Conservation (phyloP, 2,113 vertebrate species). For the Chelonoidis abingdonii region DNA sequence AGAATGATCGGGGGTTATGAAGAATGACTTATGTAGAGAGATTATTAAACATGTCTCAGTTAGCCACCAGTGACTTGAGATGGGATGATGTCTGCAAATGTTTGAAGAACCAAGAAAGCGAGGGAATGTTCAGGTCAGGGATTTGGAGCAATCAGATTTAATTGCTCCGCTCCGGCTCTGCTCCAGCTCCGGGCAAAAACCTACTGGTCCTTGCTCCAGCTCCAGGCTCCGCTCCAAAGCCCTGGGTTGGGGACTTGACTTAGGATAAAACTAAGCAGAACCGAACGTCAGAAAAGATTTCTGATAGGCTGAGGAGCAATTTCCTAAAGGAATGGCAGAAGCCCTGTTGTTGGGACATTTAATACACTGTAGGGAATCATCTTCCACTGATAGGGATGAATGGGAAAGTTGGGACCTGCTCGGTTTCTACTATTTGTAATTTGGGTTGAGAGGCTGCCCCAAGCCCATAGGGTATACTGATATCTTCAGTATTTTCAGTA, state of each 20-base stretch:
- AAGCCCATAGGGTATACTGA: background rate
- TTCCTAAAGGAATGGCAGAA: background rate
- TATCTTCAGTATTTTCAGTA: background rate
- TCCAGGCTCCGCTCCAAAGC: too few species aligned
- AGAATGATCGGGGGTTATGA: rapidly evolving
- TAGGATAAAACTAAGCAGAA: background rate
- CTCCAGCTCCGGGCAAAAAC: too few species aligned
- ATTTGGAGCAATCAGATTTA: too few species aligned
- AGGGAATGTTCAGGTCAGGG: background rate
- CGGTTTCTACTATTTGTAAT: background rate
- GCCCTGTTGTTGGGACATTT: background rate
- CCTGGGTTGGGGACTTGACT: background rate
- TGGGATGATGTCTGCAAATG: background rate
- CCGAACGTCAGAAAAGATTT: background rate
- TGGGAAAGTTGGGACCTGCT: background rate
- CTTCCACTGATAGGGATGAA: background rate
- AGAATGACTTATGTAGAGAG: background rate
- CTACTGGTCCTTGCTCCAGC: too few species aligned
- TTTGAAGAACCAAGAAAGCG: background rate
- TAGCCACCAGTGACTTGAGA: background rate
- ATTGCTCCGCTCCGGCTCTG: too few species aligned
- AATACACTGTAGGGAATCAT: background rate
- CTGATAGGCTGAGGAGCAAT: background rate
- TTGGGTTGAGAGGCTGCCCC: background rate
- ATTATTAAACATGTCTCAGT: background rate